Evolutionary conservation across 2,888 invertebrate genomes (phyloP).

Genomic region (Acheta domesticus): DNA sequence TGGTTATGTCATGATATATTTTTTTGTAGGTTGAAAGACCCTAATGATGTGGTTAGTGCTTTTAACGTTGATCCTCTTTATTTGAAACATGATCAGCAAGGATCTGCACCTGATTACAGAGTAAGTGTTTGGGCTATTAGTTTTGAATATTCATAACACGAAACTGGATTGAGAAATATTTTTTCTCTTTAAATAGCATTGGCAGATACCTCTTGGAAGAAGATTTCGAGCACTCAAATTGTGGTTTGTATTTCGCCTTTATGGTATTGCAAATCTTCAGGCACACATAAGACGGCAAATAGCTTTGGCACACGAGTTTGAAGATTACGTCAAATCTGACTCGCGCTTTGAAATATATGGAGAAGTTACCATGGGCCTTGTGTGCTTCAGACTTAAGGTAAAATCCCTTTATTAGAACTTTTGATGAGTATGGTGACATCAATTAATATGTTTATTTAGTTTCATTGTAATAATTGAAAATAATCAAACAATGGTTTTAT

Average conservation of each 20-base stretch:
- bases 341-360: conserved; percentile 83
- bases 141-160: too few species aligned
- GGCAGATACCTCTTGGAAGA: conserved; percentile 94
- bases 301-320: conserved; percentile 82
- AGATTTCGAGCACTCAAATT: conserved; percentile 89
- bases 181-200: conserved; percentile 58
- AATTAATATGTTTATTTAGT: background rate
- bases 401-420: background rate
- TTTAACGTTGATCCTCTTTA: conserved; percentile 97
- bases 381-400: conserved; percentile 90
- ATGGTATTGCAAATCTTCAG: conserved; percentile 85
- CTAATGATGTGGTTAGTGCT: conserved; percentile 86
- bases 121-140: conserved; percentile 44
- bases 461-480: background rate
- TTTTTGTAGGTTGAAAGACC: conserved; percentile 63
- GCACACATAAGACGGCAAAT: conserved; percentile 82
- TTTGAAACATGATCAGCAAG: conserved; percentile 89
- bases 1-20: too few species aligned
- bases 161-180: too few species aligned
- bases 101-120: conserved; percentile 86
- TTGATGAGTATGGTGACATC: background rate
- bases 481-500: too few species aligned
- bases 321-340: conserved; percentile 69
- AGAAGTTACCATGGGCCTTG: conserved; percentile 89
- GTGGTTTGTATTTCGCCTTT: conserved; percentile 91